A percentile compares a stretch with the other conserved stretches of the same genome.
Conservation (phyloP, 2,113 vertebrate genomes). For the Equus przewalskii region DNA sequence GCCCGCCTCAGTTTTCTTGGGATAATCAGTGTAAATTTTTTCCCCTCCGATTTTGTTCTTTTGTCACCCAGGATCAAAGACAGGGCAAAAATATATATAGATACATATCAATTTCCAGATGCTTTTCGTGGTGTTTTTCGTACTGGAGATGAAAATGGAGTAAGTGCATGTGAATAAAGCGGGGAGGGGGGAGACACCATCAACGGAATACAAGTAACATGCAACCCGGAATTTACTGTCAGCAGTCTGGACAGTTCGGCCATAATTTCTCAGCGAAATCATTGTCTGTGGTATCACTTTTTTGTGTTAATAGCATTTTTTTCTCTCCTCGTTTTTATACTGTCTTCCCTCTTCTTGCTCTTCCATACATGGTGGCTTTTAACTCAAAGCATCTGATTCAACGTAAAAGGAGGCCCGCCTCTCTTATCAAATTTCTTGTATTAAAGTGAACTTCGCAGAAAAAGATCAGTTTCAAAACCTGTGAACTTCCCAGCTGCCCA, state of each 20-base stretch:
- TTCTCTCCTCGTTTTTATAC: constrained; percentile 75
- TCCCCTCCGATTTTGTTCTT: constrained; percentile 28
- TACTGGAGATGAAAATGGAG: constrained; percentile 88
- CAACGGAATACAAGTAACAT: constrained; percentile 92
- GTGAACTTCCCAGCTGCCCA: constrained; percentile 95
- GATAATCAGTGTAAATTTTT: constrained; percentile 77
- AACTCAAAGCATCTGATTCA: constrained; percentile 90
- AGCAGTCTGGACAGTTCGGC: constrained; percentile 87
- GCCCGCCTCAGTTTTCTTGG: constrained; percentile 62
- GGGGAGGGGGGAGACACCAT: constrained; percentile 85
- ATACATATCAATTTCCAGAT: constrained; percentile 73
- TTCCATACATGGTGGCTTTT: constrained; percentile 86
- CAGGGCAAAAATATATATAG: constrained; percentile 54
- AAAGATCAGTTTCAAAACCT: constrained; percentile 96
- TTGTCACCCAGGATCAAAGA: constrained; percentile 77
- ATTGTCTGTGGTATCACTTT: constrained; percentile 83
- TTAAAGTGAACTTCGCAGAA: constrained; percentile 96
- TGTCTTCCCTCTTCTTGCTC: constrained; percentile 85
- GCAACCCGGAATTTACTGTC: constrained; percentile 91
- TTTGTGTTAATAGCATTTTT: constrained; percentile 75
- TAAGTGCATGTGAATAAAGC: constrained; percentile 88
- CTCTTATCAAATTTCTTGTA: constrained; percentile 93
- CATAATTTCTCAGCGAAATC: constrained; percentile 87
- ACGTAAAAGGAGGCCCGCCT: constrained; percentile 98
- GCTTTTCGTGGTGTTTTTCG: constrained; percentile 78